These are phyloP conservation scores for Chionodraco myersi DNA, from an alignment of 2,113 vertebrate species.

Conservation along the genomic window DNA sequence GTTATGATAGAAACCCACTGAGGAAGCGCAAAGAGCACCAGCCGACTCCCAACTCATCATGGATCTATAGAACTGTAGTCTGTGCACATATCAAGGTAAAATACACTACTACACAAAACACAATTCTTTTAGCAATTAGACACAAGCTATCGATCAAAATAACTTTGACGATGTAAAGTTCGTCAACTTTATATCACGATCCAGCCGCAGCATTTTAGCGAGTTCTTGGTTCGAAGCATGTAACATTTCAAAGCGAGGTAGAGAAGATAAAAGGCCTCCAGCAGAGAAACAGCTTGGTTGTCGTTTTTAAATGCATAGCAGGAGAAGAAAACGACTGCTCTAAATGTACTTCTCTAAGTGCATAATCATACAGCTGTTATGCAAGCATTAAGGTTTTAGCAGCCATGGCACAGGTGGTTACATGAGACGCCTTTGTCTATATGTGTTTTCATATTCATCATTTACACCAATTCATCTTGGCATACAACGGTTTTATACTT, in stretches of 20 bases:
- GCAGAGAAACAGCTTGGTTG: neutral
- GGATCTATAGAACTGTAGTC: conserved; percentile 19
- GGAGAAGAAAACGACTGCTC: neutral
- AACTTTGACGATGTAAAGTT: no score
- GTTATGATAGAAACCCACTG: conserved; percentile 12
- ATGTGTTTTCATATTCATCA: neutral
- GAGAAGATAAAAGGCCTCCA: neutral
- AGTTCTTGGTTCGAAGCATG: neutral
- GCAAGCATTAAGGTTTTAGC: neutral
- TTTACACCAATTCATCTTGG: neutral
- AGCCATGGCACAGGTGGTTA: neutral
- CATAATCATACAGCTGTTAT: neutral
- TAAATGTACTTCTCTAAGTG: conserved; percentile 3
- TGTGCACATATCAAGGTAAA: conserved; percentile 37
- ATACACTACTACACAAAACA: neutral
- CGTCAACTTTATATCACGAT: neutral
- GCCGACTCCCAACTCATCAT: conserved; percentile 10
- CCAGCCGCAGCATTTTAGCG: neutral
- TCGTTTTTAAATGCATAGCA: neutral
- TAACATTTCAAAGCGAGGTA: neutral
- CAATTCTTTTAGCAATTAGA: neutral
- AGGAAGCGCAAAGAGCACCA: neutral
- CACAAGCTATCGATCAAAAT: no score
- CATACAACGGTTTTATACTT: neutral
- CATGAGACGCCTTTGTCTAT: neutral